These are phyloP conservation scores for Bombus huntii DNA, from an alignment of 1,140 invertebrate species.

Conservation along the genomic window DNA sequence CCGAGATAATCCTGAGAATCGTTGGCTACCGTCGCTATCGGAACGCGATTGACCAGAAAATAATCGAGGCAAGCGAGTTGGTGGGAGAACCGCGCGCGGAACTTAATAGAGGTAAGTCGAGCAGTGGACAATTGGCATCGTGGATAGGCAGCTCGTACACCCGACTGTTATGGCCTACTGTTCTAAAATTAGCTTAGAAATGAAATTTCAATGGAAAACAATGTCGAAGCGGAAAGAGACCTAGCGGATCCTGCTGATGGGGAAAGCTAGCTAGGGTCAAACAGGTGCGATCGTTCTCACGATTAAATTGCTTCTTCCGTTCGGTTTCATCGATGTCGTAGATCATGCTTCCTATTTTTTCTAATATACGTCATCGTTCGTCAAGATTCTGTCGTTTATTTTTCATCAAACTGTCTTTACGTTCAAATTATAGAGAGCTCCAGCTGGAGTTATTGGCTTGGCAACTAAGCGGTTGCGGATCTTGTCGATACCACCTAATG, in stretches of 20 bases:
- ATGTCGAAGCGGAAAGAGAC: neutral
- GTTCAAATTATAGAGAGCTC: no score
- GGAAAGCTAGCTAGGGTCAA: slow-evolving; percentile 28
- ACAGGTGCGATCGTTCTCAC: slow-evolving; percentile 57
- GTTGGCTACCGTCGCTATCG: no score
- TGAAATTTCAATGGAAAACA: neutral
- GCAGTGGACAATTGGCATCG: neutral
- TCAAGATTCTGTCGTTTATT: no score
- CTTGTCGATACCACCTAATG: no score
- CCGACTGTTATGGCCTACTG: neutral
- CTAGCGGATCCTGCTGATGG: neutral
- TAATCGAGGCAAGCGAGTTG: neutral
- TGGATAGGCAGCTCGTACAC: no score
- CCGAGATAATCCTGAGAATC: neutral
- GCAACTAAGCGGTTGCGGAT: no score
- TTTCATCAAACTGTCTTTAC: no score
- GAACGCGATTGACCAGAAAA: neutral
- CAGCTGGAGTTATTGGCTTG: no score
- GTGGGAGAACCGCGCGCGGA: neutral
- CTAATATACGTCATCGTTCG: neutral
- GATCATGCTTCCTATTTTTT: slow-evolving; percentile 1
- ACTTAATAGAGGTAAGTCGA: slow-evolving; percentile 23
- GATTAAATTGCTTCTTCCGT: slow-evolving; percentile 17
- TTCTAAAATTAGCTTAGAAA: slow-evolving; percentile 17
- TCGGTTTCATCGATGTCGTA: slow-evolving; percentile 30